Evolutionary conservation across 2,888 invertebrate species (phyloP).

Genomic region (Athalia rosae): DNA sequence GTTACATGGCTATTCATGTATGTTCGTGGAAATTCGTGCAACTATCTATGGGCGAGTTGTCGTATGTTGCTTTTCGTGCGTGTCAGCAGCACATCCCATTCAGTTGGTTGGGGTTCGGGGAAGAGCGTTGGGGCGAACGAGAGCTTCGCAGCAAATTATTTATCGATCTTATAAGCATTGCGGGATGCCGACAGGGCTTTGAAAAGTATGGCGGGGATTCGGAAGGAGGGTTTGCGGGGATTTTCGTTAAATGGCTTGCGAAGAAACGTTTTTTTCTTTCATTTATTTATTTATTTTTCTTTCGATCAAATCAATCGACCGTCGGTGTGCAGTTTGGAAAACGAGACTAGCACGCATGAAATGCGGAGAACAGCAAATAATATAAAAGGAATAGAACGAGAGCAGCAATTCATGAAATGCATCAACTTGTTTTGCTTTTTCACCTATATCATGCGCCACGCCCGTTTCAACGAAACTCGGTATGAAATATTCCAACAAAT

Average conservation of each 20-base stretch:
- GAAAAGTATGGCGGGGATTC: slow-evolving; percentile 1
- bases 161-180: slow-evolving; percentile 53
- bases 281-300: neutral
- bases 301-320: slow-evolving; percentile 20
- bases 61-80: slow-evolving; percentile 47
- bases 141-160: slow-evolving; percentile 56
- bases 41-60: neutral
- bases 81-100: slow-evolving; percentile 52
- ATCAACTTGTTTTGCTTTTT: no score
- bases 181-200: slow-evolving; percentile 34
- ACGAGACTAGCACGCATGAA: no score
- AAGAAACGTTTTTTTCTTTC: neutral
- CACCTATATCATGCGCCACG: no score
- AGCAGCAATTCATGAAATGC: no score
- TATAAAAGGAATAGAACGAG: no score
- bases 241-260: slow-evolving; percentile 46
- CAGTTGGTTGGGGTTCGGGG: slow-evolving; percentile 42
- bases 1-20: no score
- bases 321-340: no score
- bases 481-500: no score
- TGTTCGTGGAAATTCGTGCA: no score
- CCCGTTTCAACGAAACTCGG: no score
- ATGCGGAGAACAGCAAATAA: no score
- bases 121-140: slow-evolving; percentile 43
- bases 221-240: no score